Percentiles rank a stretch among this genome's conserved stretches.
These are phyloP conservation scores for Pediacus dermestoides DNA, from an alignment of 2,888 invertebrate genomes.

Conservation along the genomic window DNA sequence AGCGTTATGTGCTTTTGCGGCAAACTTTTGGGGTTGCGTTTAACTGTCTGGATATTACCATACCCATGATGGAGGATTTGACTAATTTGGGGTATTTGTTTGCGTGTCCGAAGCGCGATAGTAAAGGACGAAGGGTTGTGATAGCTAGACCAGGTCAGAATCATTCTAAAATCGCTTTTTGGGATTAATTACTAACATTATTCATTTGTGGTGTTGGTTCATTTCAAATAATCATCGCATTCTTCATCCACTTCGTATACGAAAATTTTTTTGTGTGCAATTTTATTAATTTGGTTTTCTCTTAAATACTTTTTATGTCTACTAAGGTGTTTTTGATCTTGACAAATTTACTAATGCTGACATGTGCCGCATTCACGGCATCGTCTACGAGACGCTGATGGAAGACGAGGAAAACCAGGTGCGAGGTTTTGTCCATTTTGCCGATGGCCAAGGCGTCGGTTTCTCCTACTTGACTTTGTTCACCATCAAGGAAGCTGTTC, in stretches of 20 bases:
- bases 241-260: too few relatives aligned
- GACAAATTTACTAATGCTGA: slow-evolving; percentile 72
- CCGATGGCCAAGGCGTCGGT: slow-evolving; percentile 70
- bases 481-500: slow-evolving; percentile 73
- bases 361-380: slow-evolving; percentile 73
- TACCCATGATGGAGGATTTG: slow-evolving; percentile 68
- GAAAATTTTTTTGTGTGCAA: too few relatives aligned
- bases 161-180: too few relatives aligned
- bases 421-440: slow-evolving; percentile 74
- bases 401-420: slow-evolving; percentile 80
- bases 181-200: too few relatives aligned
- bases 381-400: slow-evolving; percentile 74
- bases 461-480: slow-evolving; percentile 73
- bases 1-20: slow-evolving; percentile 72
- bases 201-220: too few relatives aligned
- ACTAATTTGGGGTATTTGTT: slow-evolving; percentile 73
- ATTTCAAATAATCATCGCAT: too few relatives aligned
- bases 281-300: too few relatives aligned
- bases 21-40: slow-evolving; percentile 75
- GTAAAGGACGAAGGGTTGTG: slow-evolving; percentile 68
- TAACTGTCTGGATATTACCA: slow-evolving; percentile 67
- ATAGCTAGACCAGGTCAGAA: slow-evolving; percentile 71
- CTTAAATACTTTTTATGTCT: slow-evolving; percentile 12
- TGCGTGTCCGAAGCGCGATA: slow-evolving; percentile 73
- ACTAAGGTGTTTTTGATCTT: slow-evolving; percentile 72